Evolutionary conservation across 2,797 vertebrate species (phyloP).

Genomic region (Squalus acanthias): DNA sequence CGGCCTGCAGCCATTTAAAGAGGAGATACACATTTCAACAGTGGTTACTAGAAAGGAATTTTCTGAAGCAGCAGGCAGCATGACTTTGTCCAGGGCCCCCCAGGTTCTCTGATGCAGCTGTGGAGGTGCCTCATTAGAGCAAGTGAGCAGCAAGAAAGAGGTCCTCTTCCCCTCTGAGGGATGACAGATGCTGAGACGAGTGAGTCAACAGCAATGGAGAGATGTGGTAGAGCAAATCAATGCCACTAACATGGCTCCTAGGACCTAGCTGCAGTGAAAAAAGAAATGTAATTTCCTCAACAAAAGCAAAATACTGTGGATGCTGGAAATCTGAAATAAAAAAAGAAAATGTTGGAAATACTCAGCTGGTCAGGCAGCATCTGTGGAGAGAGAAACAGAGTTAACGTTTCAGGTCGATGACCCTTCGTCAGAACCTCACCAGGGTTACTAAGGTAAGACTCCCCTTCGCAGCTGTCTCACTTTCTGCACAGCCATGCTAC

Average conservation of each 20-base stretch:
- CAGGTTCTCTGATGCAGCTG: background rate
- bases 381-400: too few relatives aligned
- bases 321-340: too few relatives aligned
- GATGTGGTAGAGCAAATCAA: background rate
- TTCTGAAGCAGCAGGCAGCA: background rate
- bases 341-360: too few relatives aligned
- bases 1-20: background rate
- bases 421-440: background rate
- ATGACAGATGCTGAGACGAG: background rate
- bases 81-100: background rate
- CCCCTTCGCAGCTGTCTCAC: background rate
- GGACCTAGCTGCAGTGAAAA: background rate
- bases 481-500: background rate
- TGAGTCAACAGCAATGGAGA: background rate
- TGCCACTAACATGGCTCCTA: background rate
- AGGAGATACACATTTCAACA: background rate
- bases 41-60: background rate
- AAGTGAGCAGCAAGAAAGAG: background rate
- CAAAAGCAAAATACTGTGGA: too few relatives aligned
- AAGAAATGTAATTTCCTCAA: background rate
- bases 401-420: too few relatives aligned
- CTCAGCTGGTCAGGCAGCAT: too few relatives aligned
- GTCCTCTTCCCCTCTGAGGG: background rate
- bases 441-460: background rate
- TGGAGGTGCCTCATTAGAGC: background rate